phyloP scores from a whole-genome alignment of 1,140 invertebrate genomes.

The Macrocentrus cingulum region DNA sequence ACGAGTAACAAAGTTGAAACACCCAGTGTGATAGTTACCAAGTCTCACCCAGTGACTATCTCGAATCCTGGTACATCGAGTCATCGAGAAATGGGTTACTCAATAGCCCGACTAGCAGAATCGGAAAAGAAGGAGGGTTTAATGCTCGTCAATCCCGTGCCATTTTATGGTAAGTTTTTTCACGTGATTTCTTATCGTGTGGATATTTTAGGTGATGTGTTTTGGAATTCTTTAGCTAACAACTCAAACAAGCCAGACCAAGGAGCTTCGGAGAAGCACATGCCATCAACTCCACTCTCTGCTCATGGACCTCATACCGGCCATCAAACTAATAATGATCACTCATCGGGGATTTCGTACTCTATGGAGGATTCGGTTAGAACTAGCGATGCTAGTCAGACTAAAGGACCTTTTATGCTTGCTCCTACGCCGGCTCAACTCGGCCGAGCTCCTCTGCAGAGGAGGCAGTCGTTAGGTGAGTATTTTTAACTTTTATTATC shows the following conservation, averaged over 20 bases:
- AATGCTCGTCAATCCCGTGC: constrained; percentile 42
- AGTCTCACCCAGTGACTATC: constrained; percentile 47
- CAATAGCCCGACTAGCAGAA: constrained; percentile 48
- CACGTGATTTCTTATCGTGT: neutral
- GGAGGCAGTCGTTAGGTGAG: constrained; percentile 77
- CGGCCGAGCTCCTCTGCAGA: constrained; percentile 82
- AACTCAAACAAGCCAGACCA: constrained; percentile 46
- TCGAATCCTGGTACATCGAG: constrained; percentile 48
- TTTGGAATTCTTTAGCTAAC: constrained; percentile 33
- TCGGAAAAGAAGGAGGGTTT: constrained; percentile 45
- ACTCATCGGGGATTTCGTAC: constrained; percentile 44
- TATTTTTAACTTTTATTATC: constrained; percentile 25
- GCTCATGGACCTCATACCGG: constrained; percentile 46
- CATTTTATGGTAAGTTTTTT: constrained; percentile 47
- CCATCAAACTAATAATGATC: constrained; percentile 42
- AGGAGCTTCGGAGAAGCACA: constrained; percentile 47
- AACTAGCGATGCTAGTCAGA: constrained; percentile 55
- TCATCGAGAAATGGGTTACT: constrained; percentile 47
- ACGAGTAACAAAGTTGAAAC: constrained; percentile 48
- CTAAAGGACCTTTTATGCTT: constrained; percentile 72
- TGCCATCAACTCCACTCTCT: constrained; percentile 48
- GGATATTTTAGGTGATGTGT: no score
- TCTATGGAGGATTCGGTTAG: constrained; percentile 41
- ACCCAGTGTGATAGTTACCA: constrained; percentile 59
- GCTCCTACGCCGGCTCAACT: constrained; percentile 92